Conservation (phyloP, 2,888 invertebrate genomes). For the Rhimphoctona megacephalus region DNA sequence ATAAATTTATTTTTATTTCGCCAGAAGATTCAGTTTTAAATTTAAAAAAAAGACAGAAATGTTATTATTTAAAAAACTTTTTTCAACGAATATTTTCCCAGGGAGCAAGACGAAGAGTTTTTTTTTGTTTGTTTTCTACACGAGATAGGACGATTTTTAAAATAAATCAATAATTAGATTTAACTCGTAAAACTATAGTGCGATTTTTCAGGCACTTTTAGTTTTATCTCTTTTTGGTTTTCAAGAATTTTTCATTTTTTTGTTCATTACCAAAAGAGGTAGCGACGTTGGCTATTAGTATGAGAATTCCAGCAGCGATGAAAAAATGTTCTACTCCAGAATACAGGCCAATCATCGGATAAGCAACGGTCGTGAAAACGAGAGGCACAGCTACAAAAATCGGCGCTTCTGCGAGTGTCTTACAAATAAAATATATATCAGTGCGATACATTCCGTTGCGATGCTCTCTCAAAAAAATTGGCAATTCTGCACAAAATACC, state of each 20-base stretch:
- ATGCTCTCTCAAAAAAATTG: conserved; percentile 95
- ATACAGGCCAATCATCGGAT: conserved; percentile 95
- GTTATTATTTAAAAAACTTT: not conserved
- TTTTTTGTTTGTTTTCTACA: too few relatives aligned
- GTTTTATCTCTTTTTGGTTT: not conserved
- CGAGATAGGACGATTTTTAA: too few relatives aligned
- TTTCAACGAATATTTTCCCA: not conserved
- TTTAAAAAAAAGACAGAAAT: not conserved
- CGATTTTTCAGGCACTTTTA: not conserved
- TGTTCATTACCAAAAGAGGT: conserved; percentile 92
- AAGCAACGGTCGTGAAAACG: conserved; percentile 92
- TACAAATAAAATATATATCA: conserved; percentile 96
- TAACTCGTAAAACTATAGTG: too few relatives aligned
- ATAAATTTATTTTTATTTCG: not conserved
- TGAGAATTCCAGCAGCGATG: conserved; percentile 90
- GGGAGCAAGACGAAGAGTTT: too few relatives aligned
- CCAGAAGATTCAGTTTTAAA: not conserved
- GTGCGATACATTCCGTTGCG: conserved; percentile 96
- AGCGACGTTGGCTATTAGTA: conserved; percentile 94
- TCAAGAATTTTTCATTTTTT: not conserved
- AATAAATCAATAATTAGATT: not conserved
- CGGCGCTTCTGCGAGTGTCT: conserved; percentile 95
- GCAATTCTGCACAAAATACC: conserved; percentile 96
- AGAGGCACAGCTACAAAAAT: conserved; percentile 93
- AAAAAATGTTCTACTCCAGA: conserved; percentile 90